phyloP scores from a whole-genome alignment of 37 sponge, comb jelly and placozoan species.

The Tethya wilhelma region DNA sequence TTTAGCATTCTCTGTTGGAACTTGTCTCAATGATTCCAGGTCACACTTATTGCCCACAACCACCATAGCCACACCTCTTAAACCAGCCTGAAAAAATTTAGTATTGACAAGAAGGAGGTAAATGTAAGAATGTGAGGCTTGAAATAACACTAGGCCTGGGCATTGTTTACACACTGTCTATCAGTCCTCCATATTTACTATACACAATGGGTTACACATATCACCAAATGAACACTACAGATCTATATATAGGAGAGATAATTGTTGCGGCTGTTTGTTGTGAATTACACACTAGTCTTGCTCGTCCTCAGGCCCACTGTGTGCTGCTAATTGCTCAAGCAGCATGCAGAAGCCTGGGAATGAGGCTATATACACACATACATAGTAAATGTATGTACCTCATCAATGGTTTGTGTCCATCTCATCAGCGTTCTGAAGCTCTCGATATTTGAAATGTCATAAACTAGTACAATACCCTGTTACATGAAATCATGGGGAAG shows the following conservation, averaged over 20 bases:
- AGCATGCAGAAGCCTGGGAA: too few species aligned
- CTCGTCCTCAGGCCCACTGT: too few species aligned
- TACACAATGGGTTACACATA: not conserved
- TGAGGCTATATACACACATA: too few species aligned
- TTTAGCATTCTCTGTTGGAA: constrained; percentile 21
- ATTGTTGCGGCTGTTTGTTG: too few species aligned
- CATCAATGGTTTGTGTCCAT: constrained; percentile 51
- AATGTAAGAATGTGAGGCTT: too few species aligned
- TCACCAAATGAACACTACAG: too few species aligned
- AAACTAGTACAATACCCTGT: constrained; percentile 70
- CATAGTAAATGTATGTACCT: constrained; percentile 32
- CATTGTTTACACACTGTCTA: too few species aligned
- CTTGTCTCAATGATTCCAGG: constrained; percentile 22
- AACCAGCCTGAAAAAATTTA: constrained; percentile 32
- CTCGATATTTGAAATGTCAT: constrained; percentile 57
- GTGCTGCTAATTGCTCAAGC: too few species aligned
- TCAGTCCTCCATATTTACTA: not conserved
- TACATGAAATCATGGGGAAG: not conserved
- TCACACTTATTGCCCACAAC: constrained; percentile 76
- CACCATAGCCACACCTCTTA: constrained; percentile 27
- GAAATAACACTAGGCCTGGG: too few species aligned
- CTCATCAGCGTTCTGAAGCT: constrained; percentile 41
- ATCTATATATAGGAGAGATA: too few species aligned
- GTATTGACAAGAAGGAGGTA: not conserved
- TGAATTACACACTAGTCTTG: too few species aligned